Percentiles rank a stretch among this genome's conserved stretches.
Conservation (phyloP, 2,797 vertebrate genomes). For the Centropyge bicolor region DNA sequence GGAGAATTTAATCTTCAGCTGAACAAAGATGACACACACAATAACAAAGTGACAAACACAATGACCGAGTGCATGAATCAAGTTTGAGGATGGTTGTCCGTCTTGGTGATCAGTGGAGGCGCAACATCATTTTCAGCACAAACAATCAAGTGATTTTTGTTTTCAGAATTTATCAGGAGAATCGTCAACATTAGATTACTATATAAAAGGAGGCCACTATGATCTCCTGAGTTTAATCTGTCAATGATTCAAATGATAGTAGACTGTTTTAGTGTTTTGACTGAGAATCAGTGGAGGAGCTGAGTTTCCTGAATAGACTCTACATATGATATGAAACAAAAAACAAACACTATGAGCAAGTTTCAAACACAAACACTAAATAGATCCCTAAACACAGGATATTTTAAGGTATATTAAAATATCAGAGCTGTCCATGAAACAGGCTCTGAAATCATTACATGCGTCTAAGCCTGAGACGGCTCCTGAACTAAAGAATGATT, state of each 20-base stretch:
- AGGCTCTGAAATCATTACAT: background rate
- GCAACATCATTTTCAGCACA: background rate
- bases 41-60: background rate
- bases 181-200: background rate
- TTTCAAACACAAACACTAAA: no score
- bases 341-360: background rate
- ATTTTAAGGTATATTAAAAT: background rate
- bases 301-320: background rate
- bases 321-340: background rate
- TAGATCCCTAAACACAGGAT: background rate
- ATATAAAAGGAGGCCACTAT: no score
- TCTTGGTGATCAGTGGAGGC: background rate
- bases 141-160: background rate
- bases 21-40: background rate
- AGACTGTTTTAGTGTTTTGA: background rate
- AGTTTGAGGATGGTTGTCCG: background rate
- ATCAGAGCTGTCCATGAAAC: background rate
- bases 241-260: background rate
- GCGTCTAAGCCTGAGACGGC: background rate
- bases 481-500: background rate
- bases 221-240: background rate
- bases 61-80: background rate
- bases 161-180: background rate
- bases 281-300: background rate
- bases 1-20: slow-evolving; percentile 19